Evolutionary conservation across 2,888 invertebrate species (phyloP), one percentile per base, ranked within the genome.

Genomic region (Drosophila parthenogenetica): DNA sequence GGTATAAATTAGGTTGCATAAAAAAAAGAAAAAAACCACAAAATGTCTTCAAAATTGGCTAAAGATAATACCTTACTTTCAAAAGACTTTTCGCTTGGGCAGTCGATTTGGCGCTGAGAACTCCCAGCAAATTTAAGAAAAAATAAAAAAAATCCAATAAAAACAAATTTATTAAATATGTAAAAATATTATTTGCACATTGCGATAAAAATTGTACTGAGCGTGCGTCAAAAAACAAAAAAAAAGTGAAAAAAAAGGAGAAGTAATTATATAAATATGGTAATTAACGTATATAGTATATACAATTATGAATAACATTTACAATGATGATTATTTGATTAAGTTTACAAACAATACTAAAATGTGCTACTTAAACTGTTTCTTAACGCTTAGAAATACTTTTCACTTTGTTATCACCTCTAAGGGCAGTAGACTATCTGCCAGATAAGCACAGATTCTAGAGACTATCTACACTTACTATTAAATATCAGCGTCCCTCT

Each of bases 21-120:
- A 54, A 29, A 29, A 29, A 37, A 2, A 32, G 48, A 29, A 48
- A 40, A 60, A 63, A 84, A 89, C 86, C 88, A 83, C 83, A 76
- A 81, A 88, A 87, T 83, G 83, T 83, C 89, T 89, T 89, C 83
- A 89, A 87, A 83, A 85, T 89, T 83, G 88, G 86, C 76, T 89
- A 69, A 35, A 64, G 46, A 60, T 55, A 57, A 68, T 60, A 77
- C 50, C 51, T 81, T 73, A 77, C 73, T 78, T 89, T 89, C 75
- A 75, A 85, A 87, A 83, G 83, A 83, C 83, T 83, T 87, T 89
- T 79, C 69, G 69, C 76, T 55, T 65, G 89, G 89, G 73, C 59
- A 46, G 62, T 54, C 45, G 37, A 64, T 65, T 83, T 68, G 81
- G 83, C 80, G 54, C 65, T 48, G 32, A 35, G 42, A 64, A 58